Evolutionary conservation across 2,113 vertebrate genomes (phyloP), one percentile per base, ranked within the genome.

Genomic region (Etheostoma cragini): DNA sequence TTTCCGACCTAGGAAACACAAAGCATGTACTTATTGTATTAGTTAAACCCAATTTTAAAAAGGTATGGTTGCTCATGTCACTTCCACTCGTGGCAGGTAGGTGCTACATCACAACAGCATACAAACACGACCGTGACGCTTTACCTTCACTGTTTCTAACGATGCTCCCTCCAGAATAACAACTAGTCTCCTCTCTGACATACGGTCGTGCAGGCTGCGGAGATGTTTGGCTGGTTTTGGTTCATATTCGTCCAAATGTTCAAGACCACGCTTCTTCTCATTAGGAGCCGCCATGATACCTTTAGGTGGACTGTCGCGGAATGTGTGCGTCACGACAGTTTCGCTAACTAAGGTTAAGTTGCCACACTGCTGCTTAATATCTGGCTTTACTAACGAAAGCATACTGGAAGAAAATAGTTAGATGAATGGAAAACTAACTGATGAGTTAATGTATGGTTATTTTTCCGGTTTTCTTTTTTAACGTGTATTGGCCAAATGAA

Each of bases 71-170:
- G 33, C n/a, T 26, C 46, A 21, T 13, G 61, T 64, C 45, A 65
- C 57, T 78, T 77, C 33, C 17, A 69, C n/a, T 35, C 1, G 26
- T 24, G 57, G 38, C 21, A 77, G 60, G 8, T 6, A 47, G 17
- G 8, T 17, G 12, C 16, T 54, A 24, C n/a, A 68, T 64, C 45
- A 81, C 19, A 58, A 73, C 69, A 73, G 38, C 60, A 70, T 47
- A 50, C 26, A 24, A 22, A 74, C 33, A 52, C 45, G 14, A 1
- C 3, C 6, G 16, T 5, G 35, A 14, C 10, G 2, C 57, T 14
- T 85, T 92, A 99, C 98, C 97, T 99, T 98, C 30, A 99, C 98
- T 0, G 97, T 99, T 92, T 99, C 98, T 85, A 99, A 89, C 5
- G 97, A 97, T 0, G 98, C 97, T 17, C 98, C 97, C 85, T 99